Percentiles rank a stretch among this genome's conserved stretches.
Evolutionary conservation across 2,888 invertebrate species (phyloP).

Genomic region (Invenusta paracnida): DNA sequence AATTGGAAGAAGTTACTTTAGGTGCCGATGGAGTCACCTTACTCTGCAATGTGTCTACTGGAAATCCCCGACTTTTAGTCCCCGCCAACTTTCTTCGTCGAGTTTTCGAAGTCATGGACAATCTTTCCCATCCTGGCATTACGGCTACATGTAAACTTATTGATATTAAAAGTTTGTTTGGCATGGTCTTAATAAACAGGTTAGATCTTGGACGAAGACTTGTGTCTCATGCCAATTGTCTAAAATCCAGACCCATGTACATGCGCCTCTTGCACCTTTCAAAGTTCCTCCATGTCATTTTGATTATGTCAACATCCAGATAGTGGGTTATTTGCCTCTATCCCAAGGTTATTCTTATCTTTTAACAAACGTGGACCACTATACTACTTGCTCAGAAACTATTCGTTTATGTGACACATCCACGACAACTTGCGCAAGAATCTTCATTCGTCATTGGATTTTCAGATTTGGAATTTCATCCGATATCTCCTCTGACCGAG

Average conservation of each 20-base stretch:
- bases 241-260: not conserved
- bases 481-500: not conserved
- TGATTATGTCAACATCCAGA: not conserved
- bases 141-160: not conserved
- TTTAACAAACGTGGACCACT: not conserved
- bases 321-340: not conserved
- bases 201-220: not conserved
- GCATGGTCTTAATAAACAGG: not conserved
- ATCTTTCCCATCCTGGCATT: not conserved
- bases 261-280: not conserved
- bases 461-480: too few species aligned
- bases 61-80: constrained; percentile 41
- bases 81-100: constrained; percentile 26
- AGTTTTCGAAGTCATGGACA: constrained; percentile 28
- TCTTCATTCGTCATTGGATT: too few species aligned
- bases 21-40: not conserved
- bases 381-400: not conserved
- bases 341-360: not conserved
- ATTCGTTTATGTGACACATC: not conserved
- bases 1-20: not conserved
- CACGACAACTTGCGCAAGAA: not conserved
- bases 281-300: not conserved
- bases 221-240: not conserved
- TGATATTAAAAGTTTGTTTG: not conserved
- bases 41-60: constrained; percentile 35